Percentiles rank a stretch among this genome's conserved stretches.
Conservation (phyloP, 2,888 invertebrate species). For the Diogma glabrata region DNA sequence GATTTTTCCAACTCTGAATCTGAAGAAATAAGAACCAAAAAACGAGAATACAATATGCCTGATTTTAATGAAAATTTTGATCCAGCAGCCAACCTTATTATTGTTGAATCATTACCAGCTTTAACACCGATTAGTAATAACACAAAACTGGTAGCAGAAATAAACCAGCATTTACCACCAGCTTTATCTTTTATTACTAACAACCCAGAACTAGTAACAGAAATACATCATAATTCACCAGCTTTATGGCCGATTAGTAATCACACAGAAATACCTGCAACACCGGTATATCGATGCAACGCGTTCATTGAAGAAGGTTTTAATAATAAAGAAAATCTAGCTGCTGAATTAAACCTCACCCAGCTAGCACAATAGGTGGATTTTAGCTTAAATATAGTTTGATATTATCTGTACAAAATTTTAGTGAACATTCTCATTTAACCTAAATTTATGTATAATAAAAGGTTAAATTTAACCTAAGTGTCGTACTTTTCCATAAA, state of each 20-base stretch:
- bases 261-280: too few relatives aligned
- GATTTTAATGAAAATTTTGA: constrained; percentile 1
- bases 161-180: constrained; percentile 3
- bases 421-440: too few relatives aligned
- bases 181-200: neutral
- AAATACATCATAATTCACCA: constrained; percentile 1
- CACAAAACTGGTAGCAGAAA: neutral
- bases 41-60: neutral
- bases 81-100: constrained; percentile 1
- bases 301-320: too few relatives aligned
- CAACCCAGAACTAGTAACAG: constrained; percentile 2
- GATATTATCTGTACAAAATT: too few relatives aligned
- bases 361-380: too few relatives aligned
- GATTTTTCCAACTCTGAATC: constrained; percentile 1
- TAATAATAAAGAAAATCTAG: too few relatives aligned
- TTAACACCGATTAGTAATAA: constrained; percentile 3
- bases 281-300: too few relatives aligned
- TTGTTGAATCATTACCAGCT: constrained; percentile 7
- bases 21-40: neutral
- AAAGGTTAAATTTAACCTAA: too few relatives aligned
- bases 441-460: too few relatives aligned
- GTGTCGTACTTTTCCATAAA: too few relatives aligned
- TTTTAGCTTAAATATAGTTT: too few relatives aligned
- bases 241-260: neutral
- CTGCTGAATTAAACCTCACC: too few relatives aligned